Evolutionary conservation across 2,113 vertebrate species (phyloP).

Genomic region (Mixornis gularis): DNA sequence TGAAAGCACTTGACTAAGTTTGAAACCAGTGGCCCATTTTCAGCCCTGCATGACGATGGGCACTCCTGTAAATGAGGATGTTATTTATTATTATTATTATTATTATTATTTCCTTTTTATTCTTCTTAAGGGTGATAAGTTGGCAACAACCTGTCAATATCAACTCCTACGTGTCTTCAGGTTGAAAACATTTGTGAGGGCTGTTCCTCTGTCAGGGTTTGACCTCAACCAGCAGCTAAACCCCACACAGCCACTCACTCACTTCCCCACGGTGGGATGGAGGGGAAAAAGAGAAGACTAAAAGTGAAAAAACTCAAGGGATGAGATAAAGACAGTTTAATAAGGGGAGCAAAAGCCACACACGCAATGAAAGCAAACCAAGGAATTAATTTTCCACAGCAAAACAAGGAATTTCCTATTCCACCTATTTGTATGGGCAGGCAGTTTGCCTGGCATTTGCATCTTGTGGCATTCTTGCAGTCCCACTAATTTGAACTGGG

Average conservation of each 20-base stretch:
- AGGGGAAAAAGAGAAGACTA: neutral
- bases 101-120: neutral
- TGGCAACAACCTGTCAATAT: neutral
- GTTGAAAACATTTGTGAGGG: neutral
- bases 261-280: neutral
- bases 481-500: neutral
- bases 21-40: neutral
- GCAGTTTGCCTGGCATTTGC: neutral
- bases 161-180: neutral
- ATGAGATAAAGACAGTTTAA: neutral
- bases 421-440: neutral
- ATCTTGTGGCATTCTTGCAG: neutral
- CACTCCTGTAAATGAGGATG: neutral
- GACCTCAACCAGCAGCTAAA: neutral
- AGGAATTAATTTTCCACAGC: neutral
- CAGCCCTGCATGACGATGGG: rapidly evolving
- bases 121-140: neutral
- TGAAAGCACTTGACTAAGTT: neutral
- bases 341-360: neutral
- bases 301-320: neutral
- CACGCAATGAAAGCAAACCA: neutral
- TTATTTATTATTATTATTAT: neutral
- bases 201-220: neutral
- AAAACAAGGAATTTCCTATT: neutral
- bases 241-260: rapidly evolving